Base-by-base conservation (phyloP, 1,140 invertebrate genomes). In the Bombus terrestris region DNA sequence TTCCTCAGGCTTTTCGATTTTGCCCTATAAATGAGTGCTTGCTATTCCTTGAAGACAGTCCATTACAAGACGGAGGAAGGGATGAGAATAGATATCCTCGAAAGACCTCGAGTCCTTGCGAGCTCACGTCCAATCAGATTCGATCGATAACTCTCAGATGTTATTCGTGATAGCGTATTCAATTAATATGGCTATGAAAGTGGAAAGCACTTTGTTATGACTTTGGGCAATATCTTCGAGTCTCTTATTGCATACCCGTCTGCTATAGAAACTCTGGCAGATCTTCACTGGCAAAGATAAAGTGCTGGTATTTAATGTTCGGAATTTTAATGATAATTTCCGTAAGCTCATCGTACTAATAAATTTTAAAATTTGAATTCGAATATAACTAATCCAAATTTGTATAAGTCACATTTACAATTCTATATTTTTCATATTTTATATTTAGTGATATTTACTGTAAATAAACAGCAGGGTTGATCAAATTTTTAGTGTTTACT, bases 41-140 rank as follows among this genome's bases (percentile, higher is more conserved):
- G 13, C 47, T 25, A 6, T 71, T 64, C n/a, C 79, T 12, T 57
- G 41, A 77, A 77, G 71, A 86, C 39, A 69, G 62, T 75, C 47
- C 32, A 76, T 75, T 79, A 47, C 66, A 81, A 39, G 53, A 22
- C 6, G 18, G 6, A 22, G 47, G 35, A 12, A 22, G 25, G 12
- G n/a, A 2, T 2, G 4, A 1, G 28, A 25, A 2, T 6, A 15
- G 12, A 28, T 28, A n/a, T 41, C 18, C 43, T 6, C 9, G 81
- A 39, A 62, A 62, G 53, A n/a, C 57, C 9, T 3, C 9, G 9
- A 59, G 9, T 25, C 43, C 15, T 78, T 69, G 74, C 35, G 37
- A 69, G 22, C 74, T 69, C 62, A 39, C 74, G 62, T 83, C 32
- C 81, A 83, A 83, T 83, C 81, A 57, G 57, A 57, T 37, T 69